These are phyloP conservation scores for Sebastes diaconus DNA, from an alignment of 2,797 vertebrate genomes.

Conservation along the genomic window DNA sequence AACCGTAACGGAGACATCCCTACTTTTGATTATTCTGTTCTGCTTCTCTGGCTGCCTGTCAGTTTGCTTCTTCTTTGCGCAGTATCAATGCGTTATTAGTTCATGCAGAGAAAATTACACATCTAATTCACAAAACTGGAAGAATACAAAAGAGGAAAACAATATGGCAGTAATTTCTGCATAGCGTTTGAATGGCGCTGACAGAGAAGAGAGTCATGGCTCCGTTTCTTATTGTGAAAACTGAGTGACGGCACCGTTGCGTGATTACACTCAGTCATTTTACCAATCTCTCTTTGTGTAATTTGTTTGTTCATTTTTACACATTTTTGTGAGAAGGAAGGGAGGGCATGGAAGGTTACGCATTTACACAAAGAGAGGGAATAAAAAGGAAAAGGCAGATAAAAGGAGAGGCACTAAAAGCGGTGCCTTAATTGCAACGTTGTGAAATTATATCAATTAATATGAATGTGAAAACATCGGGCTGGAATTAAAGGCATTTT, in stretches of 20 bases:
- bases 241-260: constrained; percentile 13
- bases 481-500: constrained; percentile 8
- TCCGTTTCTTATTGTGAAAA: constrained; percentile 13
- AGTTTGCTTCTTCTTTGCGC: constrained; percentile 32
- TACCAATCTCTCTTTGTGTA: constrained; percentile 7
- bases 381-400: constrained; percentile 38
- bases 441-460: neutral
- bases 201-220: constrained; percentile 25
- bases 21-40: neutral
- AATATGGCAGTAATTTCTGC: constrained; percentile 36
- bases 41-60: constrained; percentile 27
- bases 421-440: neutral
- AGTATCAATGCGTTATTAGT: constrained; percentile 30
- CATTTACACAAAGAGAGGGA: constrained; percentile 43
- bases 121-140: constrained; percentile 20
- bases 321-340: constrained; percentile 25
- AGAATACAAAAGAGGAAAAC: constrained; percentile 43
- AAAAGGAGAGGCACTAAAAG: constrained; percentile 4
- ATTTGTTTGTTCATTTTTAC: constrained; percentile 10
- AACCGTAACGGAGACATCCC: neutral
- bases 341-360: constrained; percentile 36
- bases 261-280: constrained; percentile 15
- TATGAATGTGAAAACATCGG: neutral
- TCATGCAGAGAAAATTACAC: constrained; percentile 57
- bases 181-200: constrained; percentile 14